These are phyloP conservation scores for Eupithecia subumbrata DNA, from an alignment of 2,888 invertebrate genomes.

Conservation along the genomic window DNA sequence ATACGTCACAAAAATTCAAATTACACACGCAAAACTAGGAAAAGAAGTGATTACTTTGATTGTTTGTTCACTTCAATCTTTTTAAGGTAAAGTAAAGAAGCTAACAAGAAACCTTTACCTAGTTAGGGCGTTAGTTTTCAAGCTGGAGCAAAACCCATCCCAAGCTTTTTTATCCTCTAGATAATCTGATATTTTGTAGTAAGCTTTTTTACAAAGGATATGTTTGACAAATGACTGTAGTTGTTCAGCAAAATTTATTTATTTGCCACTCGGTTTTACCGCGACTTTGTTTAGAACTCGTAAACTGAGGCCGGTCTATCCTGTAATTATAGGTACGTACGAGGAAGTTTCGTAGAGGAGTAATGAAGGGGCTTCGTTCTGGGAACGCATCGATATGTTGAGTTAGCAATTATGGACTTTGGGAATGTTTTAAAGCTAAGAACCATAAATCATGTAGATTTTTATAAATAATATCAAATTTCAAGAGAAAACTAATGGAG, in stretches of 20 bases:
- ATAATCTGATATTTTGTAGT: too few species aligned
- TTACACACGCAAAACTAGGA: too few species aligned
- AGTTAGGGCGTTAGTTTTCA: too few species aligned
- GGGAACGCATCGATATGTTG: conserved; percentile 43
- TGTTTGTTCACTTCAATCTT: too few species aligned
- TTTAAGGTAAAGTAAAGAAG: too few species aligned
- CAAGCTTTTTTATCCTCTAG: too few species aligned
- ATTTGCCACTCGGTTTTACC: conserved; percentile 47
- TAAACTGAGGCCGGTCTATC: conserved; percentile 57
- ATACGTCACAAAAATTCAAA: too few species aligned
- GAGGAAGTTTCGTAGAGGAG: conserved; percentile 55
- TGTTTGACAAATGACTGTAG: too few species aligned
- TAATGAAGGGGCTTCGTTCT: conserved; percentile 44
- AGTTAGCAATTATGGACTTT: conserved; percentile 35
- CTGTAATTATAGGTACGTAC: conserved; percentile 67
- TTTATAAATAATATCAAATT: not conserved
- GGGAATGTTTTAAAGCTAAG: conserved; percentile 12
- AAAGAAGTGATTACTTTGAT: too few species aligned
- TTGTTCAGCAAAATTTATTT: not conserved
- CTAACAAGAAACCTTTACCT: too few species aligned
- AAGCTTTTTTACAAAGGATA: too few species aligned
- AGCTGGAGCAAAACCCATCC: too few species aligned
- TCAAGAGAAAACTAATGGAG: not conserved
- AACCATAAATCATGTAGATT: conserved; percentile 16
- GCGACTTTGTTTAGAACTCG: conserved; percentile 67